A percentile compares a stretch with the other conserved stretches of the same genome.
Conservation (phyloP, 2,113 vertebrate species). For the Eulemur rufifrons region DNA sequence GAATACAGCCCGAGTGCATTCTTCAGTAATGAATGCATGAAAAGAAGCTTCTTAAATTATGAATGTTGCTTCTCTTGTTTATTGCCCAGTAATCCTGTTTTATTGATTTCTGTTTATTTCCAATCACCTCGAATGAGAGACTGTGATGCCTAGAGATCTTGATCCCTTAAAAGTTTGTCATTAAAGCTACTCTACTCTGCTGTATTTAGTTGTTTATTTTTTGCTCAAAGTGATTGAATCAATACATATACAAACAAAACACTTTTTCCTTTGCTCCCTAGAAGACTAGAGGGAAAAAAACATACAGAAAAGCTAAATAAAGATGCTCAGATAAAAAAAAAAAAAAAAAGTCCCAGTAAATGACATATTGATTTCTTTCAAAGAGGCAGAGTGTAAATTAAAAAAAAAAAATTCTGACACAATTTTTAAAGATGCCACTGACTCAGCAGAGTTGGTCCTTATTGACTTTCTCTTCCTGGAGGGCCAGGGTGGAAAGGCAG, state of each 20-base stretch:
- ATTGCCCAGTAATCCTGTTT: slow-evolving; percentile 64
- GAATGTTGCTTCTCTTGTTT: slow-evolving; percentile 63
- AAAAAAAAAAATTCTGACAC: slow-evolving; percentile 81
- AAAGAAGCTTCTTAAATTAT: slow-evolving; percentile 73
- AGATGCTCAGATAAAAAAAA: slow-evolving; percentile 74
- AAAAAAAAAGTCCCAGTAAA: slow-evolving; percentile 73
- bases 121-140: slow-evolving; percentile 60
- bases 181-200: slow-evolving; percentile 79
- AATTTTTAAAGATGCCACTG: slow-evolving; percentile 79
- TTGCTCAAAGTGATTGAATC: slow-evolving; percentile 81
- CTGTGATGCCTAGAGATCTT: slow-evolving; percentile 69
- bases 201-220: slow-evolving; percentile 84
- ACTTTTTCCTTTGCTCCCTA: slow-evolving; percentile 70
- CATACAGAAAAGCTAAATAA: slow-evolving; percentile 82
- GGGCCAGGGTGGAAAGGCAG: slow-evolving; percentile 62
- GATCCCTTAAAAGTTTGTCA: slow-evolving; percentile 79
- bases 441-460: slow-evolving; percentile 61
- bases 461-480: slow-evolving; percentile 58
- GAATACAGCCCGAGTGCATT: slow-evolving; percentile 11
- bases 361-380: slow-evolving; percentile 84
- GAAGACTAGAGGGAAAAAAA: slow-evolving; percentile 51
- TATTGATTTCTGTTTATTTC: slow-evolving; percentile 79
- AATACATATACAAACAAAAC: slow-evolving; percentile 83
- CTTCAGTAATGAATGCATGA: slow-evolving; percentile 68
- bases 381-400: slow-evolving; percentile 83